Conservation (phyloP, 2,113 vertebrate species). For the Lamprologus sp. region DNA sequence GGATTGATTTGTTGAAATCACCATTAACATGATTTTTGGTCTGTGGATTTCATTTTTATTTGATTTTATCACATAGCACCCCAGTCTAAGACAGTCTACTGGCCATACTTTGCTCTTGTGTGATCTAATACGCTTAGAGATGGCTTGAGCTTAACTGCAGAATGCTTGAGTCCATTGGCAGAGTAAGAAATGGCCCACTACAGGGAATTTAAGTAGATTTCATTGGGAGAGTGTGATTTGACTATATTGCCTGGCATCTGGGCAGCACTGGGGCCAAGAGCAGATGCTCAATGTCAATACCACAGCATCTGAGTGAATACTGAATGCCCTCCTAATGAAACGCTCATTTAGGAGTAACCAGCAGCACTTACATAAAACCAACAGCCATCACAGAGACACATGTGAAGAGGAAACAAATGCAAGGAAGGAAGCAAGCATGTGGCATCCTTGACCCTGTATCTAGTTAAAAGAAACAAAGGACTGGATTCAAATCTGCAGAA, state of each 20-base stretch:
- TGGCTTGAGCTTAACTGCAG: not conserved
- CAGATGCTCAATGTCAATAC: not conserved
- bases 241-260: not conserved
- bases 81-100: not conserved
- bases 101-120: not conserved
- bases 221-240: not conserved
- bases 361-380: not conserved
- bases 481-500: not conserved
- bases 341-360: not conserved
- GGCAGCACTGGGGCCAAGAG: not conserved
- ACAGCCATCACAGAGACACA: not conserved
- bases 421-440: not conserved
- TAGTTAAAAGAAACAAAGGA: not conserved
- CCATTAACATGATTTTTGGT: not conserved
- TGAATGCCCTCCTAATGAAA: not conserved
- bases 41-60: not conserved
- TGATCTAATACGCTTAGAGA: not conserved
- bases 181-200: not conserved
- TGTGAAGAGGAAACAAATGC: not conserved
- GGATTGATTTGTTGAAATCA: not conserved
- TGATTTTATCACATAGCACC: not conserved
- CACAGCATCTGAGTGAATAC: not conserved
- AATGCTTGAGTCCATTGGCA: not conserved
- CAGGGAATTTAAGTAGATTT: not conserved
- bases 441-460: not conserved